Conservation (phyloP, 2,113 vertebrate genomes). For the Salminus brasiliensis region DNA sequence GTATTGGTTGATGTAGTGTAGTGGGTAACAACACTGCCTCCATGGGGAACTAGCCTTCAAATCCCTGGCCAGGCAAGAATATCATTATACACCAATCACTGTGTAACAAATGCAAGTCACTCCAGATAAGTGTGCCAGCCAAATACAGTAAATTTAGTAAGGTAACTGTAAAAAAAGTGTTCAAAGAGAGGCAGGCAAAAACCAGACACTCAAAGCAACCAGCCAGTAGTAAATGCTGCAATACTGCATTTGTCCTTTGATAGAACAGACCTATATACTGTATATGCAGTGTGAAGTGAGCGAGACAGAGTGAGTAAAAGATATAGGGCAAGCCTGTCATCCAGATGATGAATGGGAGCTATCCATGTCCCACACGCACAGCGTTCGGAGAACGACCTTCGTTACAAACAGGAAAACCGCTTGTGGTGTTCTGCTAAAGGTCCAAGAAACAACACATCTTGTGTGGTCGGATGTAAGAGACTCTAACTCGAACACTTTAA, state of each 20-base stretch:
- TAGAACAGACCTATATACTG: slow-evolving; percentile 33
- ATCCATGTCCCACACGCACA: slow-evolving; percentile 67
- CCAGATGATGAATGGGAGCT: slow-evolving; percentile 73
- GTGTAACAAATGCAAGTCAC: no score
- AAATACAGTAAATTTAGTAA: no score
- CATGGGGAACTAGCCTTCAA: no score
- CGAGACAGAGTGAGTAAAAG: slow-evolving; percentile 20
- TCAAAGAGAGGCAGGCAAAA: no score
- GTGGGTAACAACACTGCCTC: no score
- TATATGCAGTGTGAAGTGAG: slow-evolving; percentile 44
- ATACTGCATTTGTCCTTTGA: slow-evolving; percentile 2
- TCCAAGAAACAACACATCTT: not conserved
- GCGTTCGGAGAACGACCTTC: slow-evolving; percentile 66
- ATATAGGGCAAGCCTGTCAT: slow-evolving; percentile 66
- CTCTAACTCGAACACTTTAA: not conserved
- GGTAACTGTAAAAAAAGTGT: no score
- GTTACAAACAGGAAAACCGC: slow-evolving; percentile 23
- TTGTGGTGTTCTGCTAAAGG: not conserved
- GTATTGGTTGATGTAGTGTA: no score
- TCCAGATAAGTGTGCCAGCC: no score
- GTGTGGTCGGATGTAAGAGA: slow-evolving; percentile 59
- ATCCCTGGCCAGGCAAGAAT: no score
- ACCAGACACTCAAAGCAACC: slow-evolving; percentile 27
- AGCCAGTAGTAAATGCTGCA: slow-evolving; percentile 16
- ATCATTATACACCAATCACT: no score